These are phyloP conservation scores for Dermatophagoides farinae DNA, from an alignment of 1,140 invertebrate genomes.

Conservation along the genomic window DNA sequence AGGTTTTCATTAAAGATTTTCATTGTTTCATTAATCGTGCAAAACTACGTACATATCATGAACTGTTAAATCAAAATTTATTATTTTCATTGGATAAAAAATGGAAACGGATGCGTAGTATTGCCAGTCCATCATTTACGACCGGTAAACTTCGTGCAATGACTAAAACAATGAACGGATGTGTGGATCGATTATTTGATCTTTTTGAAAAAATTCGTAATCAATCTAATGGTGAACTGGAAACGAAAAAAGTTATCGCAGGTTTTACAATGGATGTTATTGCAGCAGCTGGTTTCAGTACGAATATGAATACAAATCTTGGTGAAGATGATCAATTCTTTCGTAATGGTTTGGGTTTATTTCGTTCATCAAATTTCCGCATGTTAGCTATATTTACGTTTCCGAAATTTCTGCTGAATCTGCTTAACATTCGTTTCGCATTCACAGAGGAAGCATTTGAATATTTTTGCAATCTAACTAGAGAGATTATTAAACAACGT, in stretches of 20 bases:
- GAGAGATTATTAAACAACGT: not conserved
- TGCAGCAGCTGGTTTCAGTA: slow-evolving; percentile 2
- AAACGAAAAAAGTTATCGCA: not conserved
- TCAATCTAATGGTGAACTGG: not conserved
- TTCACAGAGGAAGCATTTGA: not conserved
- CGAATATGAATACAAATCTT: not conserved
- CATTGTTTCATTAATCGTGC: slow-evolving; percentile 18
- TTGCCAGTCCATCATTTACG: slow-evolving; percentile 35
- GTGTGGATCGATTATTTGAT: not conserved
- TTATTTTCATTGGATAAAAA: not conserved
- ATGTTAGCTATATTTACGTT: not conserved
- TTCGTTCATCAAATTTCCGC: not conserved
- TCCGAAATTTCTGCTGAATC: not conserved
- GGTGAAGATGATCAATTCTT: not conserved
- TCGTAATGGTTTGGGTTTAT: not conserved
- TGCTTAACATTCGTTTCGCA: not conserved
- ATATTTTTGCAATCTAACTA: not conserved
- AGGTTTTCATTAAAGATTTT: slow-evolving; percentile 23
- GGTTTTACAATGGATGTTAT: slow-evolving; percentile 11
- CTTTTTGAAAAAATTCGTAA: not conserved
- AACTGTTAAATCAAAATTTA: not conserved
- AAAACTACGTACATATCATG: not conserved
- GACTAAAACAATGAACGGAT: slow-evolving; percentile 24
- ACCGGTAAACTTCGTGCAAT: slow-evolving; percentile 35
- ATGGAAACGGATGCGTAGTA: slow-evolving; percentile 32